Evolutionary conservation across 2,888 invertebrate genomes (phyloP).

Genomic region (Eupithecia dodoneata): DNA sequence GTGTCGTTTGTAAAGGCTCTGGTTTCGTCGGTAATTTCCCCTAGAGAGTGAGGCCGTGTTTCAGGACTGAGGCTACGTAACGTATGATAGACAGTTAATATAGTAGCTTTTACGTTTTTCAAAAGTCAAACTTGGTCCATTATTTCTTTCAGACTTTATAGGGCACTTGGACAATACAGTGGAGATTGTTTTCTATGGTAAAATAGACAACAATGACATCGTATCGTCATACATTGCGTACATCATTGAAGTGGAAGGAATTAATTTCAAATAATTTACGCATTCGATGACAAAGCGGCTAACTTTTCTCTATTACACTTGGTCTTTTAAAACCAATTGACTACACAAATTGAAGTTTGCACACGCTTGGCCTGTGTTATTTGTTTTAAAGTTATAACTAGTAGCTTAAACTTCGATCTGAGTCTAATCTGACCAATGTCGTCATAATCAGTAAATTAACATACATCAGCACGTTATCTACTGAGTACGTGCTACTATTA

Average conservation of each 20-base stretch:
- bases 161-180: too few species aligned
- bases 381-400: neutral
- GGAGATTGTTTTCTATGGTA: too few species aligned
- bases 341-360: neutral
- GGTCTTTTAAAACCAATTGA: neutral
- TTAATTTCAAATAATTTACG: too few species aligned
- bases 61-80: neutral
- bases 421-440: neutral
- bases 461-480: conserved; percentile 14
- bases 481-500: conserved; percentile 7
- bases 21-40: neutral
- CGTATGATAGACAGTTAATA: neutral
- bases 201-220: too few species aligned
- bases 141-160: neutral
- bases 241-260: too few species aligned
- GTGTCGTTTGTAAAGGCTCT: neutral
- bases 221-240: too few species aligned
- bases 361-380: neutral
- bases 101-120: neutral
- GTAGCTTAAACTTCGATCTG: neutral
- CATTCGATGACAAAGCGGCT: too few species aligned
- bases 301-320: too few species aligned
- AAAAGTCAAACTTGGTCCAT: neutral
- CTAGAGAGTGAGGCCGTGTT: neutral
- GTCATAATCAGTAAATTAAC: conserved; percentile 15